phyloP scores from a whole-genome alignment of 2,888 invertebrate species.

The Geophilus truncorum region DNA sequence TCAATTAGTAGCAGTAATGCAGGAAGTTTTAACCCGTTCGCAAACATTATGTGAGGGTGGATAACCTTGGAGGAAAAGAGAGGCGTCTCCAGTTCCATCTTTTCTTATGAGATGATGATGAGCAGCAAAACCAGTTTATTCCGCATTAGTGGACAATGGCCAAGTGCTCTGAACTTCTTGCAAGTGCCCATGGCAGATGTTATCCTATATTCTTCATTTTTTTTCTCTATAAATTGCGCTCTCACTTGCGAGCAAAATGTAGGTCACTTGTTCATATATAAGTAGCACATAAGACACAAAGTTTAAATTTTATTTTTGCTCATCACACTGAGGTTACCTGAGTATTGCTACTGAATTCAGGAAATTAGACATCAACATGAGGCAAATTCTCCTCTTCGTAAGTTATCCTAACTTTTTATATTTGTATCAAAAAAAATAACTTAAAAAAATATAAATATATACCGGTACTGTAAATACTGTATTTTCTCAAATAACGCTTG shows the following conservation, averaged over 20 bases:
- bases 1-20: background rate
- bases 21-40: background rate
- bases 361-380: background rate
- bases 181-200: background rate
- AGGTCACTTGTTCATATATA: background rate
- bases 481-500: too few species aligned
- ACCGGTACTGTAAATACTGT: too few species aligned
- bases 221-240: background rate
- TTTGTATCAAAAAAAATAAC: background rate
- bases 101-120: background rate
- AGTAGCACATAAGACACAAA: background rate
- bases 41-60: background rate
- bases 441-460: too few species aligned
- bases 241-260: background rate
- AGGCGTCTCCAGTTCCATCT: background rate
- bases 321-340: background rate
- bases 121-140: background rate
- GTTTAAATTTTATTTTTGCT: background rate
- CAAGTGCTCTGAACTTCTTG: background rate
- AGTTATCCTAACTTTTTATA: background rate
- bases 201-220: background rate
- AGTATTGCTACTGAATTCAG: background rate
- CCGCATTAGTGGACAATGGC: background rate
- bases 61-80: background rate
- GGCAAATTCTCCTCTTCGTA: background rate